Percentiles rank a stretch among this genome's conserved stretches.
Conservation (phyloP, 1,140 invertebrate genomes). For the Drosophila baimaii region DNA sequence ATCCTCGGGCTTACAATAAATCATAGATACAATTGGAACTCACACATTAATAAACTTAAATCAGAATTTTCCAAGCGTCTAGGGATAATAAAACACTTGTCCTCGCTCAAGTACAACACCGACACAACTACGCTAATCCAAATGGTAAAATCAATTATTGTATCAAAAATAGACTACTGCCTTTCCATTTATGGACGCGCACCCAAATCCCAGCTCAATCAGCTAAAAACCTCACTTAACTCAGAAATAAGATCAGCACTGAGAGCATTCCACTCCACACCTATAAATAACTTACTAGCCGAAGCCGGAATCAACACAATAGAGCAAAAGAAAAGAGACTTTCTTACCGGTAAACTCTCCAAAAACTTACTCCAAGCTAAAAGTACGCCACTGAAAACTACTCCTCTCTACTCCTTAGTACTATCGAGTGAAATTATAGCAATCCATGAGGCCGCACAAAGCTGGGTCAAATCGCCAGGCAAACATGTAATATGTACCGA, state of each 20-base stretch:
- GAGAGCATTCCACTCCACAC: neutral
- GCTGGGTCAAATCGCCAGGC: neutral
- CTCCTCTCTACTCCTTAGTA: too few relatives aligned
- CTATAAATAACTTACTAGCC: neutral
- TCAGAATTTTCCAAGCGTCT: neutral
- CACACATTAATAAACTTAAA: neutral
- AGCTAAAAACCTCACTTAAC: neutral
- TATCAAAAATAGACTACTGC: too few relatives aligned
- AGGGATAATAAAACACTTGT: neutral
- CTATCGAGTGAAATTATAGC: too few relatives aligned
- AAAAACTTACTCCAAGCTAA: neutral
- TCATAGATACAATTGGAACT: conserved; percentile 1
- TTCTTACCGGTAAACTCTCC: neutral
- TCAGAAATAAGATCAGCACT: neutral
- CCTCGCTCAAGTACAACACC: neutral
- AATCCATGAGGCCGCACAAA: neutral
- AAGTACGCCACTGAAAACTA: neutral
- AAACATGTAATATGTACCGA: neutral
- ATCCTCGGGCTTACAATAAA: neutral
- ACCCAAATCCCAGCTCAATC: neutral
- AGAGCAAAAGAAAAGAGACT: neutral
- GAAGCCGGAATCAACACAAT: neutral
- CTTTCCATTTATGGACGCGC: too few relatives aligned
- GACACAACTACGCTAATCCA: neutral
- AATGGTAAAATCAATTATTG: neutral